Conservation (phyloP, 2,797 vertebrate genomes). For the Salmo trutta region DNA sequence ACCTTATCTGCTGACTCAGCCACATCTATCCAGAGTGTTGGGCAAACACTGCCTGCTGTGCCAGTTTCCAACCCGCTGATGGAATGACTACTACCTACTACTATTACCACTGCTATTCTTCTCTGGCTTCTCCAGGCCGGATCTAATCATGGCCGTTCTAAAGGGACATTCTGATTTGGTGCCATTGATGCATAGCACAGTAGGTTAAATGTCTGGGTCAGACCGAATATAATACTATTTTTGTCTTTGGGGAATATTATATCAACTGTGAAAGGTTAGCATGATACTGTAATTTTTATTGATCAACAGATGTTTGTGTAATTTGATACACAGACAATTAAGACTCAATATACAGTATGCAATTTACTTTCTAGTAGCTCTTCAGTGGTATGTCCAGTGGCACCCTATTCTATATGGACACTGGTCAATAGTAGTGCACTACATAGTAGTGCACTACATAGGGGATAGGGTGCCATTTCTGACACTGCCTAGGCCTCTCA, state of each 20-base stretch:
- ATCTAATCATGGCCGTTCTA: slow-evolving; percentile 45
- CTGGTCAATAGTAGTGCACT: no score
- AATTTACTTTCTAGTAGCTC: no score
- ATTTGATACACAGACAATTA: neutral
- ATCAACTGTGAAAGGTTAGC: slow-evolving; percentile 26
- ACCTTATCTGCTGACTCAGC: slow-evolving; percentile 53
- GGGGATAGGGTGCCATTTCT: no score
- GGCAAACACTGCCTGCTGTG: neutral
- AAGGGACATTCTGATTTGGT: slow-evolving; percentile 35
- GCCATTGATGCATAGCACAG: slow-evolving; percentile 25
- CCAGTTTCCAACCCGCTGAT: slow-evolving; percentile 33
- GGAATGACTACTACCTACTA: slow-evolving; percentile 55
- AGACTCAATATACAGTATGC: no score
- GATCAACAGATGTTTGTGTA: neutral
- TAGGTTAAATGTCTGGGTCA: slow-evolving; percentile 45
- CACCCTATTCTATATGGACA: neutral
- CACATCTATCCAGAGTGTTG: slow-evolving; percentile 3
- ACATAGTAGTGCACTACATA: no score
- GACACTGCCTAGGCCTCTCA: neutral
- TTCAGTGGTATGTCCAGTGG: no score
- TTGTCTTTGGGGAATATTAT: slow-evolving; percentile 24
- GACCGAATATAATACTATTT: slow-evolving; percentile 48
- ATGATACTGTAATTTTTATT: slow-evolving; percentile 25
- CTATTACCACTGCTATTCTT: slow-evolving; percentile 54
- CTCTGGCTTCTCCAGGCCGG: slow-evolving; percentile 38